phyloP scores from a whole-genome alignment of 2,888 invertebrate genomes.

The Phengaris alcon region DNA sequence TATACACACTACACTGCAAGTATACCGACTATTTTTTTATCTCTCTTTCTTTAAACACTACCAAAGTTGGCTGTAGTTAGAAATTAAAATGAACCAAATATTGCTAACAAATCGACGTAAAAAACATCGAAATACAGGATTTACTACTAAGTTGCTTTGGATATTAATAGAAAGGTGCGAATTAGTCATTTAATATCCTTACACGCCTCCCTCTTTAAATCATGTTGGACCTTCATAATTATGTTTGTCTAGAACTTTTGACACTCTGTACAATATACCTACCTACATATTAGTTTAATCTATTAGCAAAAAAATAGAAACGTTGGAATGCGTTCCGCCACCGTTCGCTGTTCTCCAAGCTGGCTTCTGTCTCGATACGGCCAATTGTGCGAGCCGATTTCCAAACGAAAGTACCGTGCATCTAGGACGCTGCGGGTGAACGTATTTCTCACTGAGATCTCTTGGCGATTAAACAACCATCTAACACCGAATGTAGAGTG shows the following conservation, averaged over 20 bases:
- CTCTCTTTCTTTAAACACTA: background rate
- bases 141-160: background rate
- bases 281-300: slow-evolving; percentile 17
- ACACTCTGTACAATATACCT: background rate
- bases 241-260: background rate
- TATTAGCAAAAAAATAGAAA: slow-evolving; percentile 45
- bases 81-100: background rate
- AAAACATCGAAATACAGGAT: background rate
- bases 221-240: background rate
- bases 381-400: slow-evolving; percentile 78
- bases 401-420: slow-evolving; percentile 79
- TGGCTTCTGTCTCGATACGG: slow-evolving; percentile 72
- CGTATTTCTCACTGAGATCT: slow-evolving; percentile 75
- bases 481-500: slow-evolving; percentile 53
- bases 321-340: slow-evolving; percentile 60
- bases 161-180: background rate
- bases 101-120: background rate
- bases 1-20: background rate
- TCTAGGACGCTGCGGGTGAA: slow-evolving; percentile 72
- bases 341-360: slow-evolving; percentile 55
- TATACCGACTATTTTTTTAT: slow-evolving; percentile 1
- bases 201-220: background rate
- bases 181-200: background rate
- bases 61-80: background rate
- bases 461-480: slow-evolving; percentile 73